These are phyloP conservation scores for Drosophila cardini DNA, from an alignment of 1,140 invertebrate species.

Conservation along the genomic window DNA sequence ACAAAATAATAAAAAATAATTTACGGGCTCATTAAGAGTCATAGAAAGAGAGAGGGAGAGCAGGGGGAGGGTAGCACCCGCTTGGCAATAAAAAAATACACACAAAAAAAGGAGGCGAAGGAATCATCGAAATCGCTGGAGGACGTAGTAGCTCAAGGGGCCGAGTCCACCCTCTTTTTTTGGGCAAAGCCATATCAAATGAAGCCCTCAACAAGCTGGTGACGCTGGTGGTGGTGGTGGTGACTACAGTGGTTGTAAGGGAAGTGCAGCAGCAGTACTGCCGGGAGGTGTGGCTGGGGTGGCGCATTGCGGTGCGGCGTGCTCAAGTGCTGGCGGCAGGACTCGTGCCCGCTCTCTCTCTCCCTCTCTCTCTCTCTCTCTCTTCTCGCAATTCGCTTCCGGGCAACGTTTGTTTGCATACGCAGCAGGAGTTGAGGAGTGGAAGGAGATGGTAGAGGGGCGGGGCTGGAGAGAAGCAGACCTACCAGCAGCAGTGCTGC, in stretches of 20 bases:
- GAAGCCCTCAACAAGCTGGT: constrained; percentile 72
- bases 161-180: constrained; percentile 21
- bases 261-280: background rate
- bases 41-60: background rate
- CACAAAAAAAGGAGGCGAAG: background rate
- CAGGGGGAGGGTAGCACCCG: constrained; percentile 41
- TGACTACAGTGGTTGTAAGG: constrained; percentile 30
- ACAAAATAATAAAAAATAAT: constrained; percentile 83
- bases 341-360: constrained; percentile 40
- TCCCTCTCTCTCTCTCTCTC: constrained; percentile 22
- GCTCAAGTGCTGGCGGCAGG: constrained; percentile 71
- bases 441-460: background rate
- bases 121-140: constrained; percentile 50
- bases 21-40: constrained; percentile 77
- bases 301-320: constrained; percentile 44
- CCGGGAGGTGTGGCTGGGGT: constrained; percentile 17
- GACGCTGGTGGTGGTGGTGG: background rate
- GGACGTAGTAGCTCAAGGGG: constrained; percentile 42
- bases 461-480: background rate
- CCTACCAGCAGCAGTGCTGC: constrained; percentile 5
- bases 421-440: constrained; percentile 59
- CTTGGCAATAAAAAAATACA: constrained; percentile 69
- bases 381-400: constrained; percentile 71
- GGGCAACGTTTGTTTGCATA: constrained; percentile 77
- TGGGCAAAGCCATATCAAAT: constrained; percentile 57